Base-by-base conservation (phyloP, 2,888 invertebrate genomes). In the Neuroscelio doddi region DNA sequence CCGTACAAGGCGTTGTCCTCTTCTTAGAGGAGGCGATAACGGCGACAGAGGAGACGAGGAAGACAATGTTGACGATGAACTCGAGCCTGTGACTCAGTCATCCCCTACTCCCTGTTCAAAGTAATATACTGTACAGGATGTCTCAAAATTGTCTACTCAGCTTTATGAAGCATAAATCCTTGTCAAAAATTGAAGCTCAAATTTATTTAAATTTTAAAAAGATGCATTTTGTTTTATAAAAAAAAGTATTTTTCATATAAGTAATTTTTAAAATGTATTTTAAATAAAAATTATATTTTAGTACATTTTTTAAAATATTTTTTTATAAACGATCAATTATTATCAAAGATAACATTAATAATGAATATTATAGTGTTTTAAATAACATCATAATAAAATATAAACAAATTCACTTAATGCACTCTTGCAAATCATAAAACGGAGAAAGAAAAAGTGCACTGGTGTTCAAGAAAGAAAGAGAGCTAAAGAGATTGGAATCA, bases 1-100 rank as follows among this genome's bases (percentile, higher is more conserved):
- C 65, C 65, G 56, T 62, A 66, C 62, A 66, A 66, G 66, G 66
- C 62, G 62, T 66, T 66, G 62, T 66, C 58, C 58, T 59, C 50
- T 59, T 36, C 12, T 27, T 30, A 29, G 57, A 61, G 64, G 30
- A 44, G 55, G 45, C 36, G 27, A 44, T 29, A 44, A 44, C 39
- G 21, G 10, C 39, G 24, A n/a, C n/a, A 16, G 16, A 44, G 10
- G 49, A 39, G 49, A 56, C 47, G 61, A 65, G 57, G 65, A 61
- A 56, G 65, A 51, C 42, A 42, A 21, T 39, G 50, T 14, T 55
- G 59, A 47, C 47, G 36, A 34, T 41, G 52, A 49, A 32, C 38
- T 26, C 53, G 14, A 10, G 41, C 32, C n/a, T 44, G 56, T 65
- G 65, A 61, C 57, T 65, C 65, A 65, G 47, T 53, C 52, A 49